A percentile compares a stretch with the other conserved stretches of the same genome.
These are phyloP conservation scores for Amblyteles armatorius DNA, from an alignment of 2,888 invertebrate genomes.

Conservation along the genomic window DNA sequence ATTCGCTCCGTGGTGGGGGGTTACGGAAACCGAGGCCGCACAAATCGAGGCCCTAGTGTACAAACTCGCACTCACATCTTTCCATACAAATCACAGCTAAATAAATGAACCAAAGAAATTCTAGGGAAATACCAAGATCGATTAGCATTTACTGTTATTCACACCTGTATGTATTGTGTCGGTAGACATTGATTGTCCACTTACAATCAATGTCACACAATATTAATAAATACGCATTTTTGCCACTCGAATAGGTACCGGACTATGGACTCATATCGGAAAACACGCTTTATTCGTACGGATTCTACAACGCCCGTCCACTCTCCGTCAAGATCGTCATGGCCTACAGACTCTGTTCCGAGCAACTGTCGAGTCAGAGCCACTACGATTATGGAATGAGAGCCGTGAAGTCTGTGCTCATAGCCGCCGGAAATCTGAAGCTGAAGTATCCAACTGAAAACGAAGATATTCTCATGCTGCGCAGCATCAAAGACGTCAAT, in stretches of 20 bases:
- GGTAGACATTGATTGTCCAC: too few species aligned
- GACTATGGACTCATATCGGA: constrained; percentile 88
- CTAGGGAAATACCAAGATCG: too few species aligned
- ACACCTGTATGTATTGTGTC: too few species aligned
- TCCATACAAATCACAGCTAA: too few species aligned
- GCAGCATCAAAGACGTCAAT: constrained; percentile 89
- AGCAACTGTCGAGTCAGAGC: constrained; percentile 88
- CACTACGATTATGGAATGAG: constrained; percentile 90
- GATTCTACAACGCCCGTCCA: constrained; percentile 87
- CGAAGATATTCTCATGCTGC: constrained; percentile 87
- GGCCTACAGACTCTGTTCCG: constrained; percentile 88
- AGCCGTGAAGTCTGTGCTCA: constrained; percentile 88
- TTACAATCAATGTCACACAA: too few species aligned
- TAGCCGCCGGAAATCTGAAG: constrained; percentile 88
- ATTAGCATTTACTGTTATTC: too few species aligned
- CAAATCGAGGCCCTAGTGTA: too few species aligned
- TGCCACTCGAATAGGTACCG: constrained; percentile 84
- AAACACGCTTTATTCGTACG: constrained; percentile 87
- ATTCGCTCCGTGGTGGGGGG: too few species aligned
- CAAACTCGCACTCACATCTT: too few species aligned
- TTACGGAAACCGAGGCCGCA: too few species aligned
- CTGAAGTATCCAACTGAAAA: constrained; percentile 87
- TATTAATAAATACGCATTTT: neutral
- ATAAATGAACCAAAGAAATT: too few species aligned
- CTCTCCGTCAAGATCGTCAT: constrained; percentile 89